Base-by-base conservation (phyloP, 2,888 invertebrate genomes). In the Eurytoma adleriae region DNA sequence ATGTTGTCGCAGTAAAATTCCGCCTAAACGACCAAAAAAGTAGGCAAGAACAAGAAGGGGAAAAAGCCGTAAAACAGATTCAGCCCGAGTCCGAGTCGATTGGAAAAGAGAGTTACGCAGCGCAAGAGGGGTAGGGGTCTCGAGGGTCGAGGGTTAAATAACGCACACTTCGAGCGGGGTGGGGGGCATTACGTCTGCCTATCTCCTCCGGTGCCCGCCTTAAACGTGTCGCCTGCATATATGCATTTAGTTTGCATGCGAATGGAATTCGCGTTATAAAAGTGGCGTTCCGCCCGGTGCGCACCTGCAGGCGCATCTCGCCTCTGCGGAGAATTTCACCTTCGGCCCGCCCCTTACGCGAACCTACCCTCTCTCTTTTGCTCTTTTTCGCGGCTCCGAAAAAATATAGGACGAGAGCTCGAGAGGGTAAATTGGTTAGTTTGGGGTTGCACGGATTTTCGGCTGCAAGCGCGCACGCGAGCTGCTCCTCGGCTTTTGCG, bases 171-270 rank as follows among this genome's bases (percentile, higher is more conserved):
- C 67, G 59, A 78, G 24, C 50, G n/a, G 16, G 56, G 74, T 27
- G 48, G 5, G 73, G 64, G 69, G 81, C 79, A 83, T 84, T 84
- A 83, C 83, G 83, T 83, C 82, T 82, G 83, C 76, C 84, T 78
- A 77, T 81, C 78, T 79, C 24, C 24, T 70, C 40, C 69, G 40
- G 40, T 40, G 77, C 80, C 84, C 85, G 84, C 85, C 85, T 85
- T 83, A 84, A 85, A 85, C 84, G 83, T 85, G 84, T 78, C 84
- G 75, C 72, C 79, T 84, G 85, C 86, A 86, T 86, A 85, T 82
- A 84, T 85, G 83, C 86, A 85, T 86, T 66, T 72, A 50, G 78
- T 72, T 72, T 85, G 85, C 85, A 86, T 86, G 82, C 83, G 83
- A 84, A 84, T 84, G 73, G 83, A 74, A 84, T 74, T 78, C 78